Evolutionary conservation across 2,888 invertebrate species (phyloP), one percentile per base, ranked within the genome.

Genomic region (Pollenia labialis): DNA sequence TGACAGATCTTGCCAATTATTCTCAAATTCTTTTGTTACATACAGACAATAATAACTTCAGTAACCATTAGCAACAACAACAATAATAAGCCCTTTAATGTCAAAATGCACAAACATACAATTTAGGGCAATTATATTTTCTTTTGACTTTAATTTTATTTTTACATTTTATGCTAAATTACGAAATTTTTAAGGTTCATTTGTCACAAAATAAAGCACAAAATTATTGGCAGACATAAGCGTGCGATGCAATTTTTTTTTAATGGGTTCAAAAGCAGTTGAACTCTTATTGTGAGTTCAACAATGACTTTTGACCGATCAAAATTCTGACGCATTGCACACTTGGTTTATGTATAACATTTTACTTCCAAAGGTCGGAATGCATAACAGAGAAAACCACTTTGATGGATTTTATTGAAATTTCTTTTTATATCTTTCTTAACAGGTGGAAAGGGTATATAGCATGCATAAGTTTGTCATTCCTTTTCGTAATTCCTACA

Each of bases 61-160:
- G 32, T 6, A 32, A 6, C 32, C 32, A 32, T 0, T 32, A 32
- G 32, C 32, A 32, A 32, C 32, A 6, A 32, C 32, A 32, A 32
- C 32, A 6, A 32, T 6, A 32, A 32, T 32, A 32, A 32, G 32
- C 32, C 32, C 32, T 32, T 32, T 32, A 32, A 32, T 32, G 32
- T 60, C 8, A 7, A 60, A 60, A 7, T 40, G n/a, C 60, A 16
- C 1, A 9, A 62, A 42, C 32, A 16, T 60, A 60, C 1, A 16
- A 42, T 62, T 42, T 16, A n/a, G 42, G 16, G 10, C 6, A 42
- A 44, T 62, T 14, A 44, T 44, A 44, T 44, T n/a, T 62, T 66
- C 8, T 23, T 68, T 68, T 66, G 23, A 23, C 48, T 66, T 66
- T 32, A n/a, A 48, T 66, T 48, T 42, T 66, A 32, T 66, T 48